Evolutionary conservation across 2,113 vertebrate species (phyloP).

Genomic region (Stictonetta naevosa): DNA sequence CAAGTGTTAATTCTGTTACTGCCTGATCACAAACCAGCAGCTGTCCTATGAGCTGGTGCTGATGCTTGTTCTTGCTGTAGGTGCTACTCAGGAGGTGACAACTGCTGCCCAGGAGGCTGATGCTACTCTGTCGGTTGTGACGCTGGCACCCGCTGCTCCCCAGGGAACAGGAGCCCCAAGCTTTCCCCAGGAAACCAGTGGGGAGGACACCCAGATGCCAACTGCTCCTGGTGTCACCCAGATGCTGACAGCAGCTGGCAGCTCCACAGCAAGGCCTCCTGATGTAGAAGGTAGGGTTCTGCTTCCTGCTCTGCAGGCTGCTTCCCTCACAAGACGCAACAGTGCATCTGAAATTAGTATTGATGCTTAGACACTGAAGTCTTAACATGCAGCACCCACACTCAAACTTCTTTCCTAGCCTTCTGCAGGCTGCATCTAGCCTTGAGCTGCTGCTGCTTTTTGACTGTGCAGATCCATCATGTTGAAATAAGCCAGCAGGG

Average conservation of each 20-base stretch:
- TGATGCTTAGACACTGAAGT: background rate
- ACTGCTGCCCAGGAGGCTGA: constrained; percentile 22
- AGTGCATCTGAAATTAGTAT: background rate
- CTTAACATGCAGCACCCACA: background rate
- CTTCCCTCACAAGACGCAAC: background rate
- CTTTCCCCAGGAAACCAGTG: background rate
- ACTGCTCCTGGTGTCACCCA: background rate
- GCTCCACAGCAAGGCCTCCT: background rate
- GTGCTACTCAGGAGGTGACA: constrained; percentile 47
- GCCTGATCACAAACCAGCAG: background rate
- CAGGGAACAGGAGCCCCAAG: background rate
- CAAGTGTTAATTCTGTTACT: background rate
- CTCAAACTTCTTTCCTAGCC: background rate
- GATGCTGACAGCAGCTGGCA: background rate
- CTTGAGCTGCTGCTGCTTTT: background rate
- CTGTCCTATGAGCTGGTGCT: background rate
- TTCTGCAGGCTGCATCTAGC: background rate
- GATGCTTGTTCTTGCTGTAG: background rate
- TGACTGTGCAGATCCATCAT: background rate
- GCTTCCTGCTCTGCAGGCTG: background rate
- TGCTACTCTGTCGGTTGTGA: constrained; percentile 6
- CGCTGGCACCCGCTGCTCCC: background rate
- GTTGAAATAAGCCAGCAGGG: background rate
- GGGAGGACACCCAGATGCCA: background rate
- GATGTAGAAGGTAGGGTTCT: constrained; percentile 51